phyloP scores from a whole-genome alignment of 2,797 vertebrate genomes.

The Ambastaia sidthimunki region DNA sequence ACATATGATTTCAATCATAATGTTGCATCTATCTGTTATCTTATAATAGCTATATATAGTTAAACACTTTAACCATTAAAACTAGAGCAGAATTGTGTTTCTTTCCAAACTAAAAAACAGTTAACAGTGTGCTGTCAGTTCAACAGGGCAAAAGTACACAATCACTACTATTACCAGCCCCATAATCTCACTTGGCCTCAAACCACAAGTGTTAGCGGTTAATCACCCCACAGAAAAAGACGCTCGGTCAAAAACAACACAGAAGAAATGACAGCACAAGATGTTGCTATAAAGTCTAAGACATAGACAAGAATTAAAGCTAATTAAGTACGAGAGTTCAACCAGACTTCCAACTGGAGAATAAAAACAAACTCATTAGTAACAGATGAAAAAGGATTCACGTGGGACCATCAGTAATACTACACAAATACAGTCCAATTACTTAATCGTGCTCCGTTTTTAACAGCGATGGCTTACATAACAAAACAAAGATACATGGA shows the following conservation, averaged over 20 bases:
- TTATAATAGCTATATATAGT: no score
- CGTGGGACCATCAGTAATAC: slow-evolving; percentile 27
- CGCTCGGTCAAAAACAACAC: slow-evolving; percentile 49
- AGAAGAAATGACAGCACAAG: slow-evolving; percentile 54
- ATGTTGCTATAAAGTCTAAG: background rate
- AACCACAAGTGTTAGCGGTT: slow-evolving; percentile 67
- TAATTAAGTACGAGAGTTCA: slow-evolving; percentile 24
- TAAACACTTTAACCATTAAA: background rate
- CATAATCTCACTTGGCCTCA: slow-evolving; percentile 61
- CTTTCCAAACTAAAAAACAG: slow-evolving; percentile 18
- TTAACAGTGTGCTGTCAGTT: slow-evolving; percentile 39
- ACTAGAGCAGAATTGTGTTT: slow-evolving; percentile 20
- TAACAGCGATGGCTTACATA: slow-evolving; percentile 26
- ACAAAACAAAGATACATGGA: slow-evolving; percentile 27
- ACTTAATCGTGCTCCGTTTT: slow-evolving; percentile 21
- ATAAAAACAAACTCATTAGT: slow-evolving; percentile 35
- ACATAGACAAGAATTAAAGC: background rate
- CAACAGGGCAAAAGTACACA: slow-evolving; percentile 16
- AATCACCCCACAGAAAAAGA: slow-evolving; percentile 64
- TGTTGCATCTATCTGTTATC: background rate
- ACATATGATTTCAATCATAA: background rate
- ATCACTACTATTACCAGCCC: slow-evolving; percentile 45
- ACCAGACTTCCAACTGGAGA: slow-evolving; percentile 46
- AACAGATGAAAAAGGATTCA: slow-evolving; percentile 34
- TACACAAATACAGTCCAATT: slow-evolving; percentile 10